Evolutionary conservation across 2,888 invertebrate species (phyloP).

Genomic region (Biston betularia): DNA sequence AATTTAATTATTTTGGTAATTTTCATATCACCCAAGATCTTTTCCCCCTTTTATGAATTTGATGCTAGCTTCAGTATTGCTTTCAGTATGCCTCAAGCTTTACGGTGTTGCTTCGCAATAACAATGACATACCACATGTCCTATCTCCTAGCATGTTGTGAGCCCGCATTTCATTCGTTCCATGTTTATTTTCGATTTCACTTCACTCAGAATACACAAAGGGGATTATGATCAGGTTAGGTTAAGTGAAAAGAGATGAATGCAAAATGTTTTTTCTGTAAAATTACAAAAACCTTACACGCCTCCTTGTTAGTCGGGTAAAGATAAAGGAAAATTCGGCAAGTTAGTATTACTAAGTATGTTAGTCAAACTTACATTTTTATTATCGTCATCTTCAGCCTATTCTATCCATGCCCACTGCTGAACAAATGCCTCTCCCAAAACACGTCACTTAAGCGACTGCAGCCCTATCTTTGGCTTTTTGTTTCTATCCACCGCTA

Average conservation of each 20-base stretch:
- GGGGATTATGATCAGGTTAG: constrained; percentile 56
- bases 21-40: no score
- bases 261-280: constrained; percentile 49
- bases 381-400: no score
- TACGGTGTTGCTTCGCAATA: constrained; percentile 3
- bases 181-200: constrained; percentile 75
- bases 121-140: constrained; percentile 40
- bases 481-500: no score
- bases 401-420: no score
- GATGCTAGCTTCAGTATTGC: not conserved
- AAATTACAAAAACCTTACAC: constrained; percentile 1
- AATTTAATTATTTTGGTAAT: no score
- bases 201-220: constrained; percentile 60
- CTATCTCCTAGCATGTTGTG: constrained; percentile 34
- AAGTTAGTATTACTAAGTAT: no score
- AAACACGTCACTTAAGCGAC: no score
- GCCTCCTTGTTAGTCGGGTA: no score
- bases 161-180: constrained; percentile 66
- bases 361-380: no score
- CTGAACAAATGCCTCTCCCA: no score
- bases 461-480: no score
- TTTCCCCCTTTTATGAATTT: not conserved
- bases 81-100: not conserved
- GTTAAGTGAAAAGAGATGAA: constrained; percentile 56
- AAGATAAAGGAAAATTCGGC: no score